Evolutionary conservation across 2,797 vertebrate genomes (phyloP).

Genomic region (Otolemur crassicaudatus): DNA sequence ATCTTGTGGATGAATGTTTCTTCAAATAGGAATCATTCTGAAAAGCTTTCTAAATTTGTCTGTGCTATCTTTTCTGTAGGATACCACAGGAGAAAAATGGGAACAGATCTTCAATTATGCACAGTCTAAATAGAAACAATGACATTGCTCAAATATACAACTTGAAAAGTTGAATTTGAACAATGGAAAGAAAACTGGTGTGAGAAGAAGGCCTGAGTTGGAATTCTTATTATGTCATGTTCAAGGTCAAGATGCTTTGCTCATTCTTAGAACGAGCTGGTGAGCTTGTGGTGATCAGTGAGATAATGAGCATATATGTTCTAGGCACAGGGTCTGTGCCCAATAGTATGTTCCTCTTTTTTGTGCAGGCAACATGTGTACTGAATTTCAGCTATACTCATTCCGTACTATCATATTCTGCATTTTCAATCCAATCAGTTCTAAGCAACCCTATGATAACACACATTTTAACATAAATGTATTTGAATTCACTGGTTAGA

Average conservation of each 20-base stretch:
- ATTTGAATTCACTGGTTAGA: background rate
- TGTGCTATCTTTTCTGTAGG: background rate
- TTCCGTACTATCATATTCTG: background rate
- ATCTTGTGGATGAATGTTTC: background rate
- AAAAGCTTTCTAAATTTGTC: conserved; percentile 40
- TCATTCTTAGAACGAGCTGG: background rate
- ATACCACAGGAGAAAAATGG: background rate
- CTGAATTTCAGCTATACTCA: background rate
- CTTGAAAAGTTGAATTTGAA: background rate
- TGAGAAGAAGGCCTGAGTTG: background rate
- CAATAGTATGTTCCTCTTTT: background rate
- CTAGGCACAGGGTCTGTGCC: too few species aligned
- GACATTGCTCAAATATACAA: background rate
- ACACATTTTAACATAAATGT: background rate
- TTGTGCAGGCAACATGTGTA: background rate
- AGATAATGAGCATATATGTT: background rate
- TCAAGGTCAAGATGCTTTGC: background rate
- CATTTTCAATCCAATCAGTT: background rate
- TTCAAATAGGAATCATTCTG: conserved; percentile 29
- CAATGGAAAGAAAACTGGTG: background rate
- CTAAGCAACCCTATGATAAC: background rate
- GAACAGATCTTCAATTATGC: background rate
- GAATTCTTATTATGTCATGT: accelerated
- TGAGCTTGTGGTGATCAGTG: background rate
- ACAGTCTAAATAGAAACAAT: background rate